Base-by-base conservation (phyloP, 30 jellyfish, hydroid and myxozoan species). In the Aurelia sp. region DNA sequence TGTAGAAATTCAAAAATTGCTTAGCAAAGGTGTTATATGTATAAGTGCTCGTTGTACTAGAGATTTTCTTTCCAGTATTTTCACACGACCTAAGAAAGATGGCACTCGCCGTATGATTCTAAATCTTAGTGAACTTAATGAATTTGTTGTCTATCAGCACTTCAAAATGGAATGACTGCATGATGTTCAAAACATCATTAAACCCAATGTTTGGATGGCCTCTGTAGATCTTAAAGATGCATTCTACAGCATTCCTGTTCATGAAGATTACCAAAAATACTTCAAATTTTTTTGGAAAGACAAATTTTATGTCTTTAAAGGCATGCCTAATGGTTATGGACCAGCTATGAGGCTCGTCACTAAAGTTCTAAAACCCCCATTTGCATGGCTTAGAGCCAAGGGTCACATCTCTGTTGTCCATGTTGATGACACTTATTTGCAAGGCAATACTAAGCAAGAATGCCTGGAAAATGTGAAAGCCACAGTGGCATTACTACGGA, bases 181-280 rank as follows among this genome's bases (percentile, higher is more conserved):
- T 41, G 71, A 73, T 41, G 73, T 66, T 47, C 13, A 69, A 60
- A 27, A 71, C 77, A 59, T 71, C 40, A 53, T 82, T 11, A 40
- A 58, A 17, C 77, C 86, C 50, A 62, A 52, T 12, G 48, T 44
- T 52, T 82, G 80, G 78, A 21, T 82, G 80, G 86, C 87, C 40
- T 64, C 75, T 13, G 79, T 82, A 11, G 92, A 82, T 69, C 50
- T 82, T 20, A 50, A 71, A 68, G 92, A 82, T 71, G 92, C 88
- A 15, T 82, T 52, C 66, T 82, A 50, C 31, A 30, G 74, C 9
- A 59, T 82, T 1, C 86, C 77, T 12, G 67, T 82, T n/a, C 79
- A 68, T 57, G 31, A 33, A 21, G 66, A 23, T 23, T 63, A 58
- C 59, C 90, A 80, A 66, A 80, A 80, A 21, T 80, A 63, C 52